phyloP scores from a whole-genome alignment of 2,113 vertebrate species.

The Pelvicachromis taeniatus region DNA sequence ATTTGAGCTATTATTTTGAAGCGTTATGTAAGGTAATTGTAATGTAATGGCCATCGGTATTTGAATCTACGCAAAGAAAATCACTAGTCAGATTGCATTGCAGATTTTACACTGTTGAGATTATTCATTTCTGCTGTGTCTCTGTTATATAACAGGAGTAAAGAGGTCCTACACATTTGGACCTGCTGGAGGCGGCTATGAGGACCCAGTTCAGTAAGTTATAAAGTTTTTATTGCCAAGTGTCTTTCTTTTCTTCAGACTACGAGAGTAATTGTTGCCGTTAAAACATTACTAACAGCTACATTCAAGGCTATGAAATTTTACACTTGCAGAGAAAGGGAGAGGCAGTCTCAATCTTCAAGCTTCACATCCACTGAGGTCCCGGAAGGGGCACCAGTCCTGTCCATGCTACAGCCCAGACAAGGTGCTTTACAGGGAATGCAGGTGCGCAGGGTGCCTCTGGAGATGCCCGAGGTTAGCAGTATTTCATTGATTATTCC shows the following conservation, averaged over 20 bases:
- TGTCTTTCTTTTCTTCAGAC: neutral
- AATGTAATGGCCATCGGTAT: neutral
- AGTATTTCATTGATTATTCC: neutral
- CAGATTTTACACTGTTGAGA: neutral
- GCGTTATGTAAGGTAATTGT: neutral
- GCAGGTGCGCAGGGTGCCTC: constrained; percentile 86
- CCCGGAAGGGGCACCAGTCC: constrained; percentile 77
- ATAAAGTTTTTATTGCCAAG: neutral
- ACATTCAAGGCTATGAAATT: neutral
- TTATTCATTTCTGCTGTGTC: neutral
- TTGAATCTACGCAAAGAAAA: neutral
- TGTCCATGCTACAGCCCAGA: constrained; percentile 81
- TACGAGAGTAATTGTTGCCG: neutral
- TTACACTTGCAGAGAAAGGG: constrained; percentile 69
- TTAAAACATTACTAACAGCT: neutral
- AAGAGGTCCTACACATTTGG: constrained; percentile 89
- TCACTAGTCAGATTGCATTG: neutral
- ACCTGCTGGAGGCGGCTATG: constrained; percentile 84
- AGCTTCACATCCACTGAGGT: constrained; percentile 88
- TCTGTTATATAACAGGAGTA: constrained; percentile 69
- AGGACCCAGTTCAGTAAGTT: constrained; percentile 84
- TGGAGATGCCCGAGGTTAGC: constrained; percentile 81
- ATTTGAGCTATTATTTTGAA: neutral
- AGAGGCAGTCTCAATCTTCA: constrained; percentile 87
- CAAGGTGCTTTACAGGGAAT: constrained; percentile 87